Base-by-base conservation (phyloP, 2,888 invertebrate species). In the Maniola hyperantus region DNA sequence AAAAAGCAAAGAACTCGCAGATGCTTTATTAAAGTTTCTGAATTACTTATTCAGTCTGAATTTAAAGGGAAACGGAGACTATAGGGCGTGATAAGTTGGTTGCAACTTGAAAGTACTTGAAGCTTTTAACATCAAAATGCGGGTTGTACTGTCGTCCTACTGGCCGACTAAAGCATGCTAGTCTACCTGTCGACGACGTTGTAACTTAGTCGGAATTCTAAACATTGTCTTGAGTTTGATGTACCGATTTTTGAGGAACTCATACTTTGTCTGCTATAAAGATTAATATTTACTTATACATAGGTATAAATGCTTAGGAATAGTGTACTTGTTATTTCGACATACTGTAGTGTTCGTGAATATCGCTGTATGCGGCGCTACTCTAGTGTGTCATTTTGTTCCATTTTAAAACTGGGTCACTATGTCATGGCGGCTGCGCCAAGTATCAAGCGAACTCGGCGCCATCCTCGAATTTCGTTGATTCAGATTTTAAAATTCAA, bases 321-420 rank as follows among this genome's bases (percentile, higher is more conserved):
- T 33, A 58, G 13, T 39, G 36, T 80, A 82, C 79, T 76, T 77
- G 76, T 79, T 73, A 77, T 72, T 75, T 79, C 76, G 72, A 76
- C 77, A 79, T 8, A 51, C 51, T 51, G 15, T 42, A 55, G 51
- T 46, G 53, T 44, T 51, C 18, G 61, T 68, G 68, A 66, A 66
- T 55, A 64, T 64, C 42, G 64, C 62, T 72, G 71, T 64, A 70
- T 71, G 72, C 71, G 71, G 72, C 68, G 68, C 66, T 70, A 65
- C 68, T 71, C 71, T 71, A 72, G 71, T 74, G 72, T 72, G 73
- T 71, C 87, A 85, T 82, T 81, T 83, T 85, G 89, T 89, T 91
- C 89, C 91, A 90, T 91, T 91, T 92, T 86, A 83, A 88, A 92
- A 91, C 87, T 91, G 79, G 92, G 92, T 91, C 86, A 92, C 83